phyloP scores from a whole-genome alignment of 2,797 vertebrate species.

The Enteromius afrohamiltoni region DNA sequence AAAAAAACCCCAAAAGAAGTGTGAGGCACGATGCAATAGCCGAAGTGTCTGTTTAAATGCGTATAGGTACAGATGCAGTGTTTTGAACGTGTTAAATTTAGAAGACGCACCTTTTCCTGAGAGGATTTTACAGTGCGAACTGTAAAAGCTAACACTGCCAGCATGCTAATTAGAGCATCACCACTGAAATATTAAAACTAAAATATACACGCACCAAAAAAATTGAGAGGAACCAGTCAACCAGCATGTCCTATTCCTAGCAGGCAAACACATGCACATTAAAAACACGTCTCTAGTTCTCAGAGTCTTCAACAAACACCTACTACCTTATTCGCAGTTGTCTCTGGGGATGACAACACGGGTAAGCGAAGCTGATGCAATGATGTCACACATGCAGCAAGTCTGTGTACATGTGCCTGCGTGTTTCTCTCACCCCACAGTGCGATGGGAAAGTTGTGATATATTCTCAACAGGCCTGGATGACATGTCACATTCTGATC shows the following conservation, averaged over 20 bases:
- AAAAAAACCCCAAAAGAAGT: neutral
- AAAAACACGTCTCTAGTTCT: constrained; percentile 23
- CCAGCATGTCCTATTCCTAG: neutral
- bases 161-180: constrained; percentile 23
- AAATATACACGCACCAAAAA: neutral
- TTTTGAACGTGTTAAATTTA: constrained; percentile 2
- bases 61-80: neutral
- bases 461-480: constrained; percentile 18
- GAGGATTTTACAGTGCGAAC: constrained; percentile 24
- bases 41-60: neutral
- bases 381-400: constrained; percentile 40
- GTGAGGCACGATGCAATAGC: neutral
- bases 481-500: constrained; percentile 39
- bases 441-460: constrained; percentile 14
- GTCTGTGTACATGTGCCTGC: constrained; percentile 17
- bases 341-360: constrained; percentile 48
- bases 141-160: constrained; percentile 17
- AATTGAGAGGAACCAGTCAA: neutral
- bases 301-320: constrained; percentile 13
- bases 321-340: constrained; percentile 36
- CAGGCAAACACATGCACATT: constrained; percentile 34
- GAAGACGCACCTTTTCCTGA: constrained; percentile 34
- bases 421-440: constrained; percentile 22
- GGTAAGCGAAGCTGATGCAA: constrained; percentile 51
- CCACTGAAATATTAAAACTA: neutral